phyloP scores from a whole-genome alignment of 2,113 vertebrate species.

The Cinclus cinclus region DNA sequence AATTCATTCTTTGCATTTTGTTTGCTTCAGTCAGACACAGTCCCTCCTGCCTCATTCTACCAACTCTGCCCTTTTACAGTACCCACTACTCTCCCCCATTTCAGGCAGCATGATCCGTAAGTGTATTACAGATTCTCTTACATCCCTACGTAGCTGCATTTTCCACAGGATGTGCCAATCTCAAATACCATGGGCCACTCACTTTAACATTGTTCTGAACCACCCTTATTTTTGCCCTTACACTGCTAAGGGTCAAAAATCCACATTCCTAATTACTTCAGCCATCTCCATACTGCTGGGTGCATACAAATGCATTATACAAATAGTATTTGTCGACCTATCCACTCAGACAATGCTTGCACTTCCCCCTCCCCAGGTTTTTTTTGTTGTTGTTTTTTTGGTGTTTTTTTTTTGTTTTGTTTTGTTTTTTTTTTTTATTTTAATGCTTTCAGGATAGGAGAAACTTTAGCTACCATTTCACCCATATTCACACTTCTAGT shows the following conservation, averaged over 20 bases:
- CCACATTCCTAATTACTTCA: neutral
- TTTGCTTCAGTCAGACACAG: neutral
- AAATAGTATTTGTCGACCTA: neutral
- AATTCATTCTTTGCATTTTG: neutral
- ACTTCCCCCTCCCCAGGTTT: rapidly evolving
- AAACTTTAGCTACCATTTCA: neutral
- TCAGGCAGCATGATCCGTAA: neutral
- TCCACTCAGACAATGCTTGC: neutral
- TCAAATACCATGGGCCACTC: neutral
- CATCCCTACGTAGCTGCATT: neutral
- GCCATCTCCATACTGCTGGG: neutral
- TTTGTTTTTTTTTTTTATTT: neutral
- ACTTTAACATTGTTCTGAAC: neutral
- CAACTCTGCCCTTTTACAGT: neutral
- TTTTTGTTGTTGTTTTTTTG: too few species aligned
- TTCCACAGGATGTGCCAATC: neutral
- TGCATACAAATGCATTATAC: neutral
- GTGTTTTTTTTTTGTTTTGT: too few species aligned
- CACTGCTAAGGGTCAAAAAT: neutral
- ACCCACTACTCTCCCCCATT: neutral
- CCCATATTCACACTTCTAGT: neutral
- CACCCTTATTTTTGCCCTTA: neutral
- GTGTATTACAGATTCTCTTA: neutral
- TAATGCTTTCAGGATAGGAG: neutral
- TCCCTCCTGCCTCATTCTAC: neutral